Percentiles rank a stretch among this genome's conserved stretches.
phyloP scores from a whole-genome alignment of 2,797 vertebrate genomes.

The Kryptolebias ocellatus region DNA sequence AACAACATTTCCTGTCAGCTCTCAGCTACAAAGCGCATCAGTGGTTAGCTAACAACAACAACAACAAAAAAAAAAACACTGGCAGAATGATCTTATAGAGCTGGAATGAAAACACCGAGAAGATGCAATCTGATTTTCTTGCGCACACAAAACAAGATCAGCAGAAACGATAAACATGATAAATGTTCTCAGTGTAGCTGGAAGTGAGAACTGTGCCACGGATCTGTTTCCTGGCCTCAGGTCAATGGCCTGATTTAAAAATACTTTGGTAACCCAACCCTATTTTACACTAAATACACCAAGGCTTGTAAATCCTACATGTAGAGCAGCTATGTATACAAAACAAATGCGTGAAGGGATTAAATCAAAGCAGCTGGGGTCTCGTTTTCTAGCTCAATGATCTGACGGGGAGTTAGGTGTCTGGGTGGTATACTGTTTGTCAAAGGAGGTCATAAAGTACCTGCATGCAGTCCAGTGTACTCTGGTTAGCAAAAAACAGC shows the following conservation, averaged over 20 bases:
- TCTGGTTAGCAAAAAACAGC: constrained; percentile 83
- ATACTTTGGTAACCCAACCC: constrained; percentile 16
- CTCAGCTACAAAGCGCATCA: constrained; percentile 57
- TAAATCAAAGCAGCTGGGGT: constrained; percentile 3
- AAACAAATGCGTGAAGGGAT: constrained; percentile 4
- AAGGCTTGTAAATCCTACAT: background rate
- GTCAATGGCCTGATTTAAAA: constrained; percentile 41
- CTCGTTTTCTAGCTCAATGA: constrained; percentile 27
- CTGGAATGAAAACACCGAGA: constrained; percentile 4
- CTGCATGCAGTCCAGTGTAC: constrained; percentile 98
- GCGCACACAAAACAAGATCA: background rate
- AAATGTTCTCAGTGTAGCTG: constrained; percentile 20
- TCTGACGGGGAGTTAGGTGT: constrained; percentile 13
- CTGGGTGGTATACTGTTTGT: constrained; percentile 8
- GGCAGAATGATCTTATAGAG: background rate
- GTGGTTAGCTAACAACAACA: constrained; percentile 5
- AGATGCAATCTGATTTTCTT: constrained; percentile 6
- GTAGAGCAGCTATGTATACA: background rate
- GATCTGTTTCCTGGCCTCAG: constrained; percentile 21
- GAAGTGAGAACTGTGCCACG: constrained; percentile 21
- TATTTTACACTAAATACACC: constrained; percentile 1
- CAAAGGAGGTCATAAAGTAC: constrained; percentile 76
- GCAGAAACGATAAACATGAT: background rate
- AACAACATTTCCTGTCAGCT: constrained; percentile 78
- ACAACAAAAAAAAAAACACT: background rate